A percentile compares a stretch with the other conserved stretches of the same genome.
phyloP scores from a whole-genome alignment of 2,888 invertebrate species.

The Dicroscelio sp. region DNA sequence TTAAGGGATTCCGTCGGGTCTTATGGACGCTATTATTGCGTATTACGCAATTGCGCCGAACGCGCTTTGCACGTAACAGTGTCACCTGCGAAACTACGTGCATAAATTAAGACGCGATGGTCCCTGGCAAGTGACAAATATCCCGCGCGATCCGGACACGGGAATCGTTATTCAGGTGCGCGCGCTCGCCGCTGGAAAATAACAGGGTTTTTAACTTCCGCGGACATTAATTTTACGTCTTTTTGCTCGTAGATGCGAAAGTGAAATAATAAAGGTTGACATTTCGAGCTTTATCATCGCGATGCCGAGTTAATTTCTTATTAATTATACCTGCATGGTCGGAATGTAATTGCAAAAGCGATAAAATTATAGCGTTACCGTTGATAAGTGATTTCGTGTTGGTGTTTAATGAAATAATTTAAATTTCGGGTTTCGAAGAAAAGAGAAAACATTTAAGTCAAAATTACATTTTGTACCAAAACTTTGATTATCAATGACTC shows the following conservation, averaged over 20 bases:
- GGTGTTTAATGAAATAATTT: too few relatives aligned
- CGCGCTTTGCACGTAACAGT: too few relatives aligned
- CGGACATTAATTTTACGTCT: conserved; percentile 4
- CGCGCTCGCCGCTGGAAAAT: too few relatives aligned
- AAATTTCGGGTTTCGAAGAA: too few relatives aligned
- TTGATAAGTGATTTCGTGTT: too few relatives aligned
- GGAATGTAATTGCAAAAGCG: too few relatives aligned
- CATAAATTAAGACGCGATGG: conserved; percentile 55
- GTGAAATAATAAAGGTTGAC: background rate
- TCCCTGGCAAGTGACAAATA: conserved; percentile 40
- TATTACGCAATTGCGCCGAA: too few relatives aligned
- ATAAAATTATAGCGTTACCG: too few relatives aligned
- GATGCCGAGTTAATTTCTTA: background rate
- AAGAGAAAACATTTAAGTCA: too few relatives aligned
- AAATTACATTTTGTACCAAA: too few relatives aligned
- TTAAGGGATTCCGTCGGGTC: background rate
- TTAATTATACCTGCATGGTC: background rate
- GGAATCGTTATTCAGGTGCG: background rate
- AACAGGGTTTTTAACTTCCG: too few relatives aligned
- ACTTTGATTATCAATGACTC: too few relatives aligned
- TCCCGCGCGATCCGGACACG: background rate
- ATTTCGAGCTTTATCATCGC: background rate
- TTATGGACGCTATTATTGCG: conserved; percentile 44
- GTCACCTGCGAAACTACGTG: conserved; percentile 38
- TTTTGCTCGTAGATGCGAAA: background rate